Base-by-base conservation (phyloP, 2,797 vertebrate species). In the Crocidura indochinensis region DNA sequence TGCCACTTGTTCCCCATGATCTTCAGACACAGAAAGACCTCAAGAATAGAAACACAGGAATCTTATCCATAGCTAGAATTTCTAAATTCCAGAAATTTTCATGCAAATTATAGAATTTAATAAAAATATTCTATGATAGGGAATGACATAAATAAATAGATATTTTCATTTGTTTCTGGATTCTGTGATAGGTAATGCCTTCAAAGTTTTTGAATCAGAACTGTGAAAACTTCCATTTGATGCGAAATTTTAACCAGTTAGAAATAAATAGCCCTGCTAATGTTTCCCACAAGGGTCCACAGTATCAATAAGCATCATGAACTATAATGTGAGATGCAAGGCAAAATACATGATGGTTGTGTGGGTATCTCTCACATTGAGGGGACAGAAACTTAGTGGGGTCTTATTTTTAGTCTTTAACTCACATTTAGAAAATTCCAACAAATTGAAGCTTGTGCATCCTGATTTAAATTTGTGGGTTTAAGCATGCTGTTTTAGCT, bases 271-370 rank as follows among this genome's bases (percentile, higher is more conserved):
- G 27, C n/a, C 56, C 15, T 73, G 11, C 6, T 71, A 69, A 19
- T 27, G 62, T 84, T 82, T 73, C 68, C 6, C 27, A 6, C 49
- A 46, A 72, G n/a, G 22, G 8, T 22, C n/a, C 31, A 10, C 10
- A 27, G 65, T 29, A 68, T 4, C 11, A 27, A 38, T 6, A 49
- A 49, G 24, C 4, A 20, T n/a, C 71, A 14, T 72, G 27, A 27
- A 60, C 29, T 38, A 31, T 44, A 12, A 17, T 8, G n/a, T 49
- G 78, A 81, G n/a, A 53, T 9, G 26, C 5, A 4, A 14, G 2
- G 1, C 0, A 29, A 31, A 62, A 11, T 4, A 2, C 4, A 1
- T 0, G 7, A 20, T 5, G 67, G 5, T 15, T 44, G 67, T 47
- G 1, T 6, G 12, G 17, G 8, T 2, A 5, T 0, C 5, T 15